A percentile compares a stretch with the other conserved stretches of the same genome.
Evolutionary conservation across 2,113 vertebrate genomes (phyloP).

Genomic region (Polypterus bichir): DNA sequence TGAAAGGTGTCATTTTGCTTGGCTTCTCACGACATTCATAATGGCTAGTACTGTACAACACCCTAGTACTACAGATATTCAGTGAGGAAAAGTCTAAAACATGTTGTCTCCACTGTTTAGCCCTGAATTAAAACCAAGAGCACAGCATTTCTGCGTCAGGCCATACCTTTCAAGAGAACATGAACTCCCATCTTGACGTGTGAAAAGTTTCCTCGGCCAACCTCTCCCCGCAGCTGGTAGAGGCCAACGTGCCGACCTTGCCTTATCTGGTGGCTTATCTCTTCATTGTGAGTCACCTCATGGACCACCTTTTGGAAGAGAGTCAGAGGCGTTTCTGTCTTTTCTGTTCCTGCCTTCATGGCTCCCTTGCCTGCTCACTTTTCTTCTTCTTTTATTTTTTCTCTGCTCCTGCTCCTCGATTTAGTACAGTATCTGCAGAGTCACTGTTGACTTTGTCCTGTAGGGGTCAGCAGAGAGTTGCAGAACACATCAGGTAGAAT

Average conservation of each 20-base stretch:
- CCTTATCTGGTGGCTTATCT: slow-evolving; percentile 32
- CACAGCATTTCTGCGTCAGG: neutral
- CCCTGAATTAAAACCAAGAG: neutral
- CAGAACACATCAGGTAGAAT: too few species aligned
- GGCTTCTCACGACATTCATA: neutral
- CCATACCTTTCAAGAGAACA: slow-evolving; percentile 50
- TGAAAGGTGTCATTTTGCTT: too few species aligned
- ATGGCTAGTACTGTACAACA: neutral
- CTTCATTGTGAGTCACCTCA: slow-evolving; percentile 39
- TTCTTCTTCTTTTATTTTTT: too few species aligned
- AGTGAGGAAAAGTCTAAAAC: too few species aligned
- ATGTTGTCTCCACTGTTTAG: too few species aligned
- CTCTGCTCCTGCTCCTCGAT: neutral
- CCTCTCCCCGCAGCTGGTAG: slow-evolving; percentile 48
- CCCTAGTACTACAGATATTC: neutral
- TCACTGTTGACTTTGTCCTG: neutral
- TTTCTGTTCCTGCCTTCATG: neutral
- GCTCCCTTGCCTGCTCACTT: neutral
- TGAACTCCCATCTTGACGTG: slow-evolving; percentile 50
- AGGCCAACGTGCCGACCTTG: slow-evolving; percentile 42
- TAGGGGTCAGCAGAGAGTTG: too few species aligned
- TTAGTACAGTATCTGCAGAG: neutral
- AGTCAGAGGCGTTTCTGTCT: slow-evolving; percentile 9
- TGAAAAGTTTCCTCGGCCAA: slow-evolving; percentile 54
- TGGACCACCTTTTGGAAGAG: slow-evolving; percentile 34